phyloP scores from a whole-genome alignment of 2,113 vertebrate species.

The Pteruthius melanotis region DNA sequence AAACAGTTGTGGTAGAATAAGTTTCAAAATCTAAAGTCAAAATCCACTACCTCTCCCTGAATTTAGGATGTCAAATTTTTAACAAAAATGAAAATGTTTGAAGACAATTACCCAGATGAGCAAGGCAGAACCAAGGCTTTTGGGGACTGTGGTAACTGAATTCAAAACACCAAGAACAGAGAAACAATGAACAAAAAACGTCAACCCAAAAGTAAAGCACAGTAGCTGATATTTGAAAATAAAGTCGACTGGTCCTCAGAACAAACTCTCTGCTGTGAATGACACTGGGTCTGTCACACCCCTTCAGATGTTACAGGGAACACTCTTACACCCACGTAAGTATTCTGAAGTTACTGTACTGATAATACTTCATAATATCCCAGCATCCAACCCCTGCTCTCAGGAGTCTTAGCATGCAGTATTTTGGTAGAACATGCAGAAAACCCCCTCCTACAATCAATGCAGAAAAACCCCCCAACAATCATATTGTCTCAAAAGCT shows the following conservation, averaged over 20 bases:
- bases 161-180: not conserved
- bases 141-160: accelerated
- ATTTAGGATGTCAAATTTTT: not conserved
- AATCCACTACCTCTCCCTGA: not conserved
- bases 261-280: not conserved
- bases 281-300: not conserved
- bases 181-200: not conserved
- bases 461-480: not conserved
- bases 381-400: not conserved
- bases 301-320: not conserved
- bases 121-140: not conserved
- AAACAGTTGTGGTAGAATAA: not conserved
- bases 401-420: not conserved
- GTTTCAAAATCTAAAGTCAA: not conserved
- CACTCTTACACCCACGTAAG: accelerated
- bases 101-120: not conserved
- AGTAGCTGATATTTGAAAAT: not conserved
- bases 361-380: not conserved
- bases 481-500: not conserved
- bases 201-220: not conserved
- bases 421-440: not conserved
- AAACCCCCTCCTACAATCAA: not conserved
- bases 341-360: not conserved
- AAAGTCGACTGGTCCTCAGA: not conserved
- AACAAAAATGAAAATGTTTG: not conserved